Evolutionary conservation across 2,797 vertebrate genomes (phyloP).

Genomic region (Enteromius trimaculatus): DNA sequence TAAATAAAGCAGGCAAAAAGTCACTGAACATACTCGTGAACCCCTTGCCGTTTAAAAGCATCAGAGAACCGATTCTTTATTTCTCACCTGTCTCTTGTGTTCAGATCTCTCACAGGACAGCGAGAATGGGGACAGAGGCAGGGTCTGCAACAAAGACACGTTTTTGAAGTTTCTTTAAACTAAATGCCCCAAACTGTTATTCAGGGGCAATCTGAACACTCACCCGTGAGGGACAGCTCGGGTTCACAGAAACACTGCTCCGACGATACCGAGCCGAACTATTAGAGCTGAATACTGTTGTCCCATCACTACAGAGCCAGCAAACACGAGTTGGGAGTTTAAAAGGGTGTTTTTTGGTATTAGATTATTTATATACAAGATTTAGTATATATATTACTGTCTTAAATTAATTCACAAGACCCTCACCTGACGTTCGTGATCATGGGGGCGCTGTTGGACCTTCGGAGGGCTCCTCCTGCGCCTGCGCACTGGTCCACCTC

Average conservation of each 20-base stretch:
- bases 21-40: not conserved
- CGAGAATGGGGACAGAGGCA: slow-evolving; percentile 76
- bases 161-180: not conserved
- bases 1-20: not conserved
- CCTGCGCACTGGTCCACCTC: slow-evolving; percentile 85
- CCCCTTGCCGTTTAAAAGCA: not conserved
- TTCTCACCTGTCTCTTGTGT: slow-evolving; percentile 76
- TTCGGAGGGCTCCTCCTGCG: slow-evolving; percentile 79
- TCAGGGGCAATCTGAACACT: slow-evolving; percentile 34
- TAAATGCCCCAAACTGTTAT: not conserved
- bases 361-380: not conserved
- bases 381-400: not conserved
- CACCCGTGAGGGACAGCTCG: slow-evolving; percentile 78
- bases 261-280: slow-evolving; percentile 76
- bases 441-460: slow-evolving; percentile 85
- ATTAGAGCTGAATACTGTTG: slow-evolving; percentile 72
- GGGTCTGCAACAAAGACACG: slow-evolving; percentile 62
- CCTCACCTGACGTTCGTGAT: slow-evolving; percentile 81
- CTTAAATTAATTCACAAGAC: not conserved
- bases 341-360: not conserved
- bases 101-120: slow-evolving; percentile 71
- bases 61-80: not conserved
- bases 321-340: not conserved
- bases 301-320: slow-evolving; percentile 72
- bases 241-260: slow-evolving; percentile 83